Evolutionary conservation across 2,113 vertebrate genomes (phyloP), one percentile per base, ranked within the genome.

Genomic region (Eptesicus fuscus): DNA sequence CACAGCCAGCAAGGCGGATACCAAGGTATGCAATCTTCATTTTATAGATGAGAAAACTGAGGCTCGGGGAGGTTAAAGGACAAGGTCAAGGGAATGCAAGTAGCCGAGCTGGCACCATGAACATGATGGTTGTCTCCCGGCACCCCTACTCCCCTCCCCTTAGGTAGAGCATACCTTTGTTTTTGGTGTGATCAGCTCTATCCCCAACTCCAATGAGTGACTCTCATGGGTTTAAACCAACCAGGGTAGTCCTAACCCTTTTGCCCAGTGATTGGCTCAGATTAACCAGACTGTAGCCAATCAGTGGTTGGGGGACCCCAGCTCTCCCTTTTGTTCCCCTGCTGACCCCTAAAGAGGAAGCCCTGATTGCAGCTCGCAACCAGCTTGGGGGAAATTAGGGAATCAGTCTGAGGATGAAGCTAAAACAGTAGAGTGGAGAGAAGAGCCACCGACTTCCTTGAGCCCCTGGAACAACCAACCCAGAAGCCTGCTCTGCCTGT

Each of bases 91-190:
- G 17, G 37, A 49, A 7, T 49, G 30, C 28, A 11, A 42, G 56
- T 6, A 47, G 23, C 40, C 35, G 28, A 90, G 42, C 25, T 71
- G 70, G 37, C 3, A 56, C 44, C 32, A 2, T 14, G 9, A 95
- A 47, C 2, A 4, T 12, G 4, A n/a, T 0, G 8, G 22, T 4
- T 8, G 6, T 35, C 61, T 61, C 56, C 53, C 0, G 3, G 13
- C 7, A 40, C 14, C 8, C 7, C 6, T 10, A 18, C 32, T 22
- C 61, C 61, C 4, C 42, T 47, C 20, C n/a, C 3, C 35, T 83
- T 20, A 12, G 8, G 42, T 1, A 9, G 20, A 20, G 40, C 20
- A 12, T n/a, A 49, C 30, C 63, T 84, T 25, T 40, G 25, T 30
- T 69, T 79, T 78, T 69, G 18, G 1, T 74, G 7, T 2, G 2